Evolutionary conservation across 2,113 vertebrate genomes (phyloP).

Genomic region (Scatophagus argus): DNA sequence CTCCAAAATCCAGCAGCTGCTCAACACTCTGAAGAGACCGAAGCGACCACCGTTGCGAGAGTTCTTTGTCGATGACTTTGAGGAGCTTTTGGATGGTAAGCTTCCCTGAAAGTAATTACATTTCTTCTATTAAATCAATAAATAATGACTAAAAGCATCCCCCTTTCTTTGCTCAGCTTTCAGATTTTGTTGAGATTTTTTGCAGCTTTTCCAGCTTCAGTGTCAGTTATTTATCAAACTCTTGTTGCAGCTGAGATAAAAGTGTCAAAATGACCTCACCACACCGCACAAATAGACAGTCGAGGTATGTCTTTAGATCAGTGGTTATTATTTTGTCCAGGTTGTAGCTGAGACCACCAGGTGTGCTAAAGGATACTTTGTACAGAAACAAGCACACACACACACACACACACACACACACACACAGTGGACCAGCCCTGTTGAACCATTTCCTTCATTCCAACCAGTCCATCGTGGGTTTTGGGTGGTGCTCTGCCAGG

Average conservation of each 20-base stretch:
- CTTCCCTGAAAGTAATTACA: conserved; percentile 36
- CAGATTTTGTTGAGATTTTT: not conserved
- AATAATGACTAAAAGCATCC: conserved; percentile 15
- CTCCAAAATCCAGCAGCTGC: conserved; percentile 97
- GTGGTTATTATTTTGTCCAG: conserved; percentile 36
- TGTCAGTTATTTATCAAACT: not conserved
- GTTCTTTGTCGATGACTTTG: conserved; percentile 97
- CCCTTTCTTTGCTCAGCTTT: not conserved
- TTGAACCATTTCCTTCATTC: conserved; percentile 68
- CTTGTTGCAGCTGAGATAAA: not conserved
- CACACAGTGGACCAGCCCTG: conserved; percentile 44
- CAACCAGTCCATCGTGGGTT: conserved; percentile 50
- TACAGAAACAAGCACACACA: conserved; percentile 4
- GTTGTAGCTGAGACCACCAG: conserved; percentile 51
- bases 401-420: conserved; percentile 15
- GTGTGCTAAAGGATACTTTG: conserved; percentile 37
- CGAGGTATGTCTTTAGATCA: conserved; percentile 27
- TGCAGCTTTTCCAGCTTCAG: not conserved
- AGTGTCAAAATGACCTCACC: conserved; percentile 23
- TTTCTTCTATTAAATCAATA: conserved; percentile 29
- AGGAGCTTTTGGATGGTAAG: conserved; percentile 95
- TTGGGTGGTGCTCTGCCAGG: conserved; percentile 69
- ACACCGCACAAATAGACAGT: conserved; percentile 32
- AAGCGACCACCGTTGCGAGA: conserved; percentile 95
- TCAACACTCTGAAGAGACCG: conserved; percentile 96